Evolutionary conservation across 2,113 vertebrate genomes (phyloP), one percentile per base, ranked within the genome.

Genomic region (Capreolus pygargus): DNA sequence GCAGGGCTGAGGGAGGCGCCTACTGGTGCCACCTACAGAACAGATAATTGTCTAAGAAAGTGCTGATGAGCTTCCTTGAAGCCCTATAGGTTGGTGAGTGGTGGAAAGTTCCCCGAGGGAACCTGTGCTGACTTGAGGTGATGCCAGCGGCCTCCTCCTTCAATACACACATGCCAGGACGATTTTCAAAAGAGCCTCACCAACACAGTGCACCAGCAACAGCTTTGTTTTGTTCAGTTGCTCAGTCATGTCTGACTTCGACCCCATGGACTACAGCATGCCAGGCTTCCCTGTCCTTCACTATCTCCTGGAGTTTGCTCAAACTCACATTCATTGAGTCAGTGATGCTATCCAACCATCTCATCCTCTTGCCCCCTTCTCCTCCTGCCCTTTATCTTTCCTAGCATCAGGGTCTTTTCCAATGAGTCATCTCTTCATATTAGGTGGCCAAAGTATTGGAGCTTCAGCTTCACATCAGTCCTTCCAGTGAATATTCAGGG

Each of bases 1-100:
- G 19, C 0, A 23, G 94, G 88, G 95, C 90, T 28, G 28, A 21
- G 19, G 70, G 30, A 30, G 19, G 2, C 5, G 8, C 50, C 79
- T n/a, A 1, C 47, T 13, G 19, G 70, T 50, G 2, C 94, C 60
- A 36, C 64, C 1, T 47, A 86, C 83, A 16, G 91, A 91, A 43
- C 89, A 6, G 58, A 81, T 36, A 47, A 25, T 95, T 90, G 81
- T 97, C 84, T 60, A 4, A 58, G 97, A 96, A 97, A 93, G 79
- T 28, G 52, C 64, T 88, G 97, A 90, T 84, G 79, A 39, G 81
- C 64, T 79, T 84, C 85, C 90, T 21, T 15, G 28, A 54, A 81
- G 82, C 30, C 47, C 50, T 7, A 0, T 12, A 9, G 19, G 58
- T n/a, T 27, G 19, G 57, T 11, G 27, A 5, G 1, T 17, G 57